Evolutionary conservation across 2,888 invertebrate genomes (phyloP), one percentile per base, ranked within the genome.

Genomic region (Cyclophora albipunctata): DNA sequence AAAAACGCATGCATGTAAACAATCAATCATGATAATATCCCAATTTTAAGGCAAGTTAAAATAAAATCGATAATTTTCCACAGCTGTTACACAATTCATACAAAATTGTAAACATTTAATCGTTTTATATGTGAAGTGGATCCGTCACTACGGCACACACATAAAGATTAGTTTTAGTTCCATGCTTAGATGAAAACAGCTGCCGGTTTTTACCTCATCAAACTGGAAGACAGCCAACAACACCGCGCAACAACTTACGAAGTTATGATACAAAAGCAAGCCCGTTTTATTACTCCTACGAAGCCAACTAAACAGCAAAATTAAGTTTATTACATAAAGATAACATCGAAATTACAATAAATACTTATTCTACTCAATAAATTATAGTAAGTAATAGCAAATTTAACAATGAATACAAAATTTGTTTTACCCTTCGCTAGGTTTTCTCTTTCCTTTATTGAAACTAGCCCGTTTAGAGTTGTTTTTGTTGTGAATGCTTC

Each of bases 401-500:
- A 41, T 48, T 34, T 34, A 34, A 44, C 41, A 35, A 37, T 5
- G 7, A 37, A 47, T 7, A 2, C 3, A 48, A 51, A 37, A 37
- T 37, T 4, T 54, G 57, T 48, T 43, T 71, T 76, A 87, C 87
- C 85, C 83, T 61, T 86, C 84, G 57, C 69, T 79, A 40, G 70
- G 62, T 75, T 79, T 84, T 57, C 81, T 72, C 48, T 80, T 82
- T 57, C 81, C 81, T 75, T 84, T 84, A 64, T 61, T 81, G 52
- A 86, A 78, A 71, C 83, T 86, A 34, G 77, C 59, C 62, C 83
- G 74, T 78, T 85, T 88, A 42, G 80, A 71, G 46, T 78, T 83
- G 75, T 83, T 86, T 72, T 85, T 87, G 63, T 78, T 82, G 57
- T 85, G 81, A 59, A 86, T 83, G 69, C 82, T 86, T 55, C 87